Base-by-base conservation (phyloP, 2,113 vertebrate genomes). In the Thunnus maccoyii region DNA sequence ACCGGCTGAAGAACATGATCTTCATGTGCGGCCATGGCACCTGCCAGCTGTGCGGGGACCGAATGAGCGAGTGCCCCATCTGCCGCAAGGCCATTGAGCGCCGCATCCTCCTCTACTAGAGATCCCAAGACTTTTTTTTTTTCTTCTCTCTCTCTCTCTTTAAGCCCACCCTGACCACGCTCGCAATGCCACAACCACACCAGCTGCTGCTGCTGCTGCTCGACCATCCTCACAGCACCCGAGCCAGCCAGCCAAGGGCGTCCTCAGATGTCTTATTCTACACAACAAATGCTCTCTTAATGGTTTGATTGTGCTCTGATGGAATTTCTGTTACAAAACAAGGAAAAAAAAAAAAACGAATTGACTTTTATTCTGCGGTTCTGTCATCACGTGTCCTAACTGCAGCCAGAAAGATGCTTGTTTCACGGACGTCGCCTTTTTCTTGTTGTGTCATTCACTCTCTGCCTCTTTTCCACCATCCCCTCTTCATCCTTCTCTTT, bases 1-100 rank as follows among this genome's bases (percentile, higher is more conserved):
- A 99, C 91, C 97, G 98, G n/a, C 95, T 99, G 86, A 99, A 99
- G 97, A 99, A 99, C 82, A 99, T 99, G 98, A 99, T 99, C 93
- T 99, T 99, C 88, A 98, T 99, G 92, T 99, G 98, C 77, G 98
- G 98, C 86, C 98, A 99, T 0, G 98, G 98, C 69, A 99, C 98
- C 0, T 99, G 98, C 85, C 98, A 99, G 77, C 97, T 99, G 25
- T 99, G 98, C 7, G 98, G 98, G 68, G 98, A 99, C 94, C 94
- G 98, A 65, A 99, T 99, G 98, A 99, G 98, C 83, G 98, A 99
- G 95, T 99, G 98, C 66, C 98, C 98, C 63, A 99, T 99, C 85
- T 99, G 98, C 93, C 97, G 98, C 91, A 99, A 99, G 92, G 97
- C 97, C 67, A 99, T 99, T 51, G 98, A 99, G 80, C 96, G 98